Percentiles rank a stretch among this genome's conserved stretches.
These are phyloP conservation scores for Gymnoscopelus braueri DNA, from an alignment of 2,797 vertebrate genomes.

Conservation along the genomic window DNA sequence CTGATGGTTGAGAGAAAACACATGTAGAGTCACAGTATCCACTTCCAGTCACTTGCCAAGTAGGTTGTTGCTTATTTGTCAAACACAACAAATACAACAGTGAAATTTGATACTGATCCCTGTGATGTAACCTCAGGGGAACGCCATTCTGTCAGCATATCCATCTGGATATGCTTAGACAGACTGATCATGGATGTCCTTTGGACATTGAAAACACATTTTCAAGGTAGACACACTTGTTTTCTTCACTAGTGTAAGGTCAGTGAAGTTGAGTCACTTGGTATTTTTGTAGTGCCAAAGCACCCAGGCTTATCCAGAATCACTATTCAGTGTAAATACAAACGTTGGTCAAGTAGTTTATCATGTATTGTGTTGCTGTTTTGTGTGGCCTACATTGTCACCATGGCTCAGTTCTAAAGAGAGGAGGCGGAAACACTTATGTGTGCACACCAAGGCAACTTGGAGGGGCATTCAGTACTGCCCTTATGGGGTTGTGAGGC, in stretches of 20 bases:
- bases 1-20: conserved; percentile 2
- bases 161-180: background rate
- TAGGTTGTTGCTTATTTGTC: conserved; percentile 44
- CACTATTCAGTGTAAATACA: conserved; percentile 23
- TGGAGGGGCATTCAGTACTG: conserved; percentile 45
- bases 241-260: conserved; percentile 14
- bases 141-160: conserved; percentile 30
- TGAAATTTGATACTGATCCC: conserved; percentile 44
- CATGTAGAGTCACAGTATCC: conserved; percentile 22
- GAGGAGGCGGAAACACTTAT: conserved; percentile 42
- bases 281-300: conserved; percentile 11
- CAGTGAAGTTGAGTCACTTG: conserved; percentile 22
- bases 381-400: conserved; percentile 63
- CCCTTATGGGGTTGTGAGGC: conserved; percentile 42
- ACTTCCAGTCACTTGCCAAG: conserved; percentile 41
- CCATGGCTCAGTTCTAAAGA: conserved; percentile 38
- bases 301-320: conserved; percentile 1
- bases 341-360: conserved; percentile 37
- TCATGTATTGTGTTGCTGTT: conserved; percentile 53
- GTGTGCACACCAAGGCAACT: conserved; percentile 42
- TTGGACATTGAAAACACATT: conserved; percentile 32
- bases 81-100: conserved; percentile 32
- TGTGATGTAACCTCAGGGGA: conserved; percentile 21
- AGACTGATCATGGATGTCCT: conserved; percentile 11
- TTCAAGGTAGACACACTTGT: conserved; percentile 2